Evolutionary conservation across 2,888 invertebrate genomes (phyloP).

Genomic region (Gastracanthus pulcherrimus): DNA sequence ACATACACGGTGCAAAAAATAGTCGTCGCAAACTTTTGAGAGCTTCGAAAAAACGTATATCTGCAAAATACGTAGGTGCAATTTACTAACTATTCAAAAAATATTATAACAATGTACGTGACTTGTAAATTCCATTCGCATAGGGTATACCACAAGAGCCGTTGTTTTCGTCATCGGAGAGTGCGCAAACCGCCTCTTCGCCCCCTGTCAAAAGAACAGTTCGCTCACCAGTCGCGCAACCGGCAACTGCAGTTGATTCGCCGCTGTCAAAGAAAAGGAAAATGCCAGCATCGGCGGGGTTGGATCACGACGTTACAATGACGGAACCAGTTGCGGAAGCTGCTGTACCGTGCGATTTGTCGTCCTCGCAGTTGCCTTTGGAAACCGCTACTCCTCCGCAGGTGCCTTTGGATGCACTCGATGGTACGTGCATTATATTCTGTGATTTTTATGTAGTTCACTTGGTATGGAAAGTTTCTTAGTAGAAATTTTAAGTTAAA

Average conservation of each 20-base stretch:
- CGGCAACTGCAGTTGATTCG: neutral
- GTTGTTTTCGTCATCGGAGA: neutral
- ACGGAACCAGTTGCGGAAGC: constrained; percentile 2
- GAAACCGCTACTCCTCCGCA: neutral
- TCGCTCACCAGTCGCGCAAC: neutral
- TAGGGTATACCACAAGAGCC: no score
- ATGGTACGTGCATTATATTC: neutral
- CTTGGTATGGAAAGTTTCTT: no score
- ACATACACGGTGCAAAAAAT: neutral
- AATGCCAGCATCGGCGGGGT: neutral
- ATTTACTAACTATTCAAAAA: no score
- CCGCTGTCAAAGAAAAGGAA: neutral
- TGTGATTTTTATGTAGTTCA: neutral
- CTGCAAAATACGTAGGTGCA: neutral
- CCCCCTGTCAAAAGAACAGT: neutral
- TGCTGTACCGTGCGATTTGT: constrained; percentile 8
- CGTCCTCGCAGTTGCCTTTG: neutral
- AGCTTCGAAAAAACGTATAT: neutral
- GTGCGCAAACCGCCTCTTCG: neutral
- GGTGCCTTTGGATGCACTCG: neutral
- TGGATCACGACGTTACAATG: neutral
- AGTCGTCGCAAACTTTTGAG: neutral
- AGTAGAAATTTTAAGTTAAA: no score
- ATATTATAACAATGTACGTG: no score
- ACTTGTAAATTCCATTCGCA: no score